Evolutionary conservation across 2,113 vertebrate genomes (phyloP).

Genomic region (Pyxicephalus adspersus): DNA sequence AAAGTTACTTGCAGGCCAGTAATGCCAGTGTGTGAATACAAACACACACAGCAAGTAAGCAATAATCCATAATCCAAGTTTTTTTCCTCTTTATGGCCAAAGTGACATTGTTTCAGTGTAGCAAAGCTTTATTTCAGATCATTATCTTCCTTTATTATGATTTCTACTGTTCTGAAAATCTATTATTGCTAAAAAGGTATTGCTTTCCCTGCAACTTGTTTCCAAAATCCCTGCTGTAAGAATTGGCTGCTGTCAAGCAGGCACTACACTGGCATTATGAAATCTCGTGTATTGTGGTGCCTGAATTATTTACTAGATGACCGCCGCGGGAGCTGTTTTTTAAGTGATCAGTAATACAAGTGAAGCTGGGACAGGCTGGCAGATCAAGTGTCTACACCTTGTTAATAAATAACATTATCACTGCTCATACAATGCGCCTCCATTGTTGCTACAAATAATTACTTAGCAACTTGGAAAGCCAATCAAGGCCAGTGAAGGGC

Average conservation of each 20-base stretch:
- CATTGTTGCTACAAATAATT: slow-evolving; percentile 22
- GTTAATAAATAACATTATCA: slow-evolving; percentile 52
- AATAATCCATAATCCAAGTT: no score
- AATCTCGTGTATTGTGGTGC: not conserved
- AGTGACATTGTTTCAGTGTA: no score
- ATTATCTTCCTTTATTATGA: no score
- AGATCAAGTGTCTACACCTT: slow-evolving; percentile 28
- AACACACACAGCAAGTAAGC: no score
- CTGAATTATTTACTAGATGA: slow-evolving; percentile 40
- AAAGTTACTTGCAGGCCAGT: no score
- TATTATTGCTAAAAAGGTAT: no score
- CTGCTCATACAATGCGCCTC: slow-evolving; percentile 11
- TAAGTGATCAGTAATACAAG: slow-evolving; percentile 34
- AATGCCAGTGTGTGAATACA: no score
- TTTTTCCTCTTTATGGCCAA: no score
- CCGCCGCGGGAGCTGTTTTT: slow-evolving; percentile 7
- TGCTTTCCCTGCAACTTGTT: not conserved
- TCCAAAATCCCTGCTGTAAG: not conserved
- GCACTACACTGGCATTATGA: not conserved
- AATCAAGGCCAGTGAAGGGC: not conserved
- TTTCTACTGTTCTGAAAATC: no score
- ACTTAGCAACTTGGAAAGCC: slow-evolving; percentile 38
- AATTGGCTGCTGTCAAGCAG: not conserved
- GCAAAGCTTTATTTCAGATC: no score
- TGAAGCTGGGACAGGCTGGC: slow-evolving; percentile 7